These are phyloP conservation scores for Sisyra terminalis DNA, from an alignment of 2,888 invertebrate species.

Conservation along the genomic window DNA sequence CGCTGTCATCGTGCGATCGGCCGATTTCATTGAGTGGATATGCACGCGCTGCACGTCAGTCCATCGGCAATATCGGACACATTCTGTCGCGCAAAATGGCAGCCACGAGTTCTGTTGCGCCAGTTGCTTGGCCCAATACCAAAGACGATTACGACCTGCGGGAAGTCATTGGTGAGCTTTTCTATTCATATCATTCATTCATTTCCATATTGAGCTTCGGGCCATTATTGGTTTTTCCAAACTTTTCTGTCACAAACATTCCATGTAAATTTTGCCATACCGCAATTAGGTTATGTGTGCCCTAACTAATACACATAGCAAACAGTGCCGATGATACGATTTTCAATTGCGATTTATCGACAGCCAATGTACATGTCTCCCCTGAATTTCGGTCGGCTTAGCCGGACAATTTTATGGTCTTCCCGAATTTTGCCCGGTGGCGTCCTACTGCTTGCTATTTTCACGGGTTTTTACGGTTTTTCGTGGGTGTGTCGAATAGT, in stretches of 20 bases:
- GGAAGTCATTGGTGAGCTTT: constrained; percentile 76
- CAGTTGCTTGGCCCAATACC: constrained; percentile 66
- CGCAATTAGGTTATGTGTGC: neutral
- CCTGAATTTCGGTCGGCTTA: no score
- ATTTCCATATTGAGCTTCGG: constrained; percentile 6
- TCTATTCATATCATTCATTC: neutral
- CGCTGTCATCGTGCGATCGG: constrained; percentile 29
- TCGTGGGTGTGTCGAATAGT: no score
- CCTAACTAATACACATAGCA: neutral
- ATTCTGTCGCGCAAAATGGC: constrained; percentile 44
- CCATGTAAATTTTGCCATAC: neutral
- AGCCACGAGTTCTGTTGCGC: constrained; percentile 32
- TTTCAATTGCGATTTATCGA: no score
- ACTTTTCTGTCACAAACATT: neutral
- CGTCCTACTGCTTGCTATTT: no score
- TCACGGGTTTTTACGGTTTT: no score
- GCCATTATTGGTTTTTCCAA: neutral
- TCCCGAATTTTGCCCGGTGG: no score
- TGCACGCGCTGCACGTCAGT: constrained; percentile 26
- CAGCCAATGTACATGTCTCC: no score
- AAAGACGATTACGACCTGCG: constrained; percentile 84
- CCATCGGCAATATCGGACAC: constrained; percentile 31
- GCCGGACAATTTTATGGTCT: no score
- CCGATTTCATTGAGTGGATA: constrained; percentile 24
- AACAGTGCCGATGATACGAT: no score